phyloP scores from a whole-genome alignment of 2,113 vertebrate genomes.

The Vireo altiloquus region DNA sequence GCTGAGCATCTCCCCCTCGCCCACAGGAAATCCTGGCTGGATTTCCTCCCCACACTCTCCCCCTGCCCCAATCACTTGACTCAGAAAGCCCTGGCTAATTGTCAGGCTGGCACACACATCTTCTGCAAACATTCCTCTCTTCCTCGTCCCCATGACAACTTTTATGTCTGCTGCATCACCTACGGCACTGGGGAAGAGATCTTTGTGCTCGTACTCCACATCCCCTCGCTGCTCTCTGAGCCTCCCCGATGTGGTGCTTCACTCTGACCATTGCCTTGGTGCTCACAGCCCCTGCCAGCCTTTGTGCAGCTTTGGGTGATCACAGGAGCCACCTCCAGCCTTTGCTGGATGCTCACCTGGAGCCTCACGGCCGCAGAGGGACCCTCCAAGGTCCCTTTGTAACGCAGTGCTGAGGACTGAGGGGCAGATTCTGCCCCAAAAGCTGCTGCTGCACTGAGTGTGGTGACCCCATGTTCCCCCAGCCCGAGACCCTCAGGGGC shows the following conservation, averaged over 20 bases:
- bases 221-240: background rate
- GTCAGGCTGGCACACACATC: background rate
- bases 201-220: background rate
- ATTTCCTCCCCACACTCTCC: background rate
- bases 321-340: background rate
- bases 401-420: accelerated
- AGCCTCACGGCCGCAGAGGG: accelerated
- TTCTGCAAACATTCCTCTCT: background rate
- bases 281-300: background rate
- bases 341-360: background rate
- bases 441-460: accelerated
- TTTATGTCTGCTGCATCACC: background rate
- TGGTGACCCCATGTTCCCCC: background rate
- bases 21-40: too few relatives aligned
- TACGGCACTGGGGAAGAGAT: background rate
- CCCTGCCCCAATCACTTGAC: background rate
- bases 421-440: background rate
- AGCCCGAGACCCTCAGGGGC: accelerated
- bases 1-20: background rate
- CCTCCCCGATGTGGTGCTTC: background rate
- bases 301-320: background rate
- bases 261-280: background rate
- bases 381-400: background rate
- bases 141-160: slow-evolving; percentile 52
- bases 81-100: background rate